phyloP scores from a whole-genome alignment of 2,113 vertebrate species.

The Cyphomyrus plagiostoma region DNA sequence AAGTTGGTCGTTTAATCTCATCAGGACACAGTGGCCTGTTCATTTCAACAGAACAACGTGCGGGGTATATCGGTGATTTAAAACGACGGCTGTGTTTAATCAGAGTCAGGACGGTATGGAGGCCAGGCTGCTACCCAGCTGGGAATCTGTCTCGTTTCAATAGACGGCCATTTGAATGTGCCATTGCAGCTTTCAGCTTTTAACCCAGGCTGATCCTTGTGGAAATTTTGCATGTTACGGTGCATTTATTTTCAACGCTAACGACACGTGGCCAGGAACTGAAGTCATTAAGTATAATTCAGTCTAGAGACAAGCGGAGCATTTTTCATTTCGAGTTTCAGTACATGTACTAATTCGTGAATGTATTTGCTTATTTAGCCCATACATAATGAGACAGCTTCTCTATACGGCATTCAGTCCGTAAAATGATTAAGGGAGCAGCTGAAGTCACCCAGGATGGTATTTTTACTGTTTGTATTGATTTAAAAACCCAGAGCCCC shows the following conservation, averaged over 20 bases:
- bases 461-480: neutral
- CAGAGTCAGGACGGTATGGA: neutral
- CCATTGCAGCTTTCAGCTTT: neutral
- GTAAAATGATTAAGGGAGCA: neutral
- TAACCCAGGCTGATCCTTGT: neutral
- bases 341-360: neutral
- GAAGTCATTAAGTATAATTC: neutral
- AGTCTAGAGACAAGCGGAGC: neutral
- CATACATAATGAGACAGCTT: neutral
- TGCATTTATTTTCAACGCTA: neutral
- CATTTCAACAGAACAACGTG: neutral
- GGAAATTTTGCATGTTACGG: neutral
- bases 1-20: constrained; percentile 20
- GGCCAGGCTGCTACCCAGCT: no score
- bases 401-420: neutral
- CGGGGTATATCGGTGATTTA: neutral
- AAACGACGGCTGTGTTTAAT: neutral
- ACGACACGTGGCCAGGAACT: neutral
- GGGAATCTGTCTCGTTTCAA: neutral
- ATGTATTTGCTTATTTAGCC: neutral
- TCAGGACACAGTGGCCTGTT: neutral
- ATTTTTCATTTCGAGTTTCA: neutral
- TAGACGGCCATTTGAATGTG: neutral
- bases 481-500: neutral
- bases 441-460: neutral